Evolutionary conservation across 2,797 vertebrate species (phyloP), one percentile per base, ranked within the genome.

Genomic region (Pangasius krempfi): DNA sequence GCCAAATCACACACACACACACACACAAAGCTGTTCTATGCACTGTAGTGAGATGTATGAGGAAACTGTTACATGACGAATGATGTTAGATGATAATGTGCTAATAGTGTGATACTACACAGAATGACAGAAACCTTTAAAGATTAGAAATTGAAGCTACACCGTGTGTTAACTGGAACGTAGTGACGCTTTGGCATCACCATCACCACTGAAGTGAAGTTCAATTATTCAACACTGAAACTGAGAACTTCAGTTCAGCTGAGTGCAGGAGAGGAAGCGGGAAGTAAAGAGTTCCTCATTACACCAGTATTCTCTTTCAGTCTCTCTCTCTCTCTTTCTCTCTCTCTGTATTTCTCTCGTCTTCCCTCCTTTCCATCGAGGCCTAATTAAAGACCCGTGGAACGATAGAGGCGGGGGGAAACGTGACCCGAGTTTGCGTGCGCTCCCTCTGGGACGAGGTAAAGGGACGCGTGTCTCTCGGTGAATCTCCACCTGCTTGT

Each of bases 381-480:
- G 44, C 47, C 86, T 87, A 88, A 91, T 89, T 88, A 88, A 86
- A 89, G 30, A 20, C 27, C 10, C 83, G 78, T 76, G 86, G 16
- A 56, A 22, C 0, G 84, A 37, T 22, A 40, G 79, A 30, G 76
- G 25, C 13, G 13, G 79, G 27, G 27, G 47, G 25, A 75, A 84
- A 75, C 86, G 79, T 89, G 89, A 84, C 75, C 87, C 37, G 3
- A 13, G 18, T 58, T 62, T 30, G 18, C 60, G 40, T 37, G 80
- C 4, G 27, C 80, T 50, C 89, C 87, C 20, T 50, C 20, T 27
- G 84, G 73, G 87, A 86, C 54, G 91, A 92, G 94, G 95, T 94
- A 92, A 94, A 93, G 93, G 94, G 88, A 94, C 92, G 79, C 91
- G 85, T 93, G 88, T 92, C 92, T 95, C 93, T 76, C 27, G 4